These are phyloP conservation scores for Lophius americanus DNA, from an alignment of 2,797 vertebrate species.

Conservation along the genomic window DNA sequence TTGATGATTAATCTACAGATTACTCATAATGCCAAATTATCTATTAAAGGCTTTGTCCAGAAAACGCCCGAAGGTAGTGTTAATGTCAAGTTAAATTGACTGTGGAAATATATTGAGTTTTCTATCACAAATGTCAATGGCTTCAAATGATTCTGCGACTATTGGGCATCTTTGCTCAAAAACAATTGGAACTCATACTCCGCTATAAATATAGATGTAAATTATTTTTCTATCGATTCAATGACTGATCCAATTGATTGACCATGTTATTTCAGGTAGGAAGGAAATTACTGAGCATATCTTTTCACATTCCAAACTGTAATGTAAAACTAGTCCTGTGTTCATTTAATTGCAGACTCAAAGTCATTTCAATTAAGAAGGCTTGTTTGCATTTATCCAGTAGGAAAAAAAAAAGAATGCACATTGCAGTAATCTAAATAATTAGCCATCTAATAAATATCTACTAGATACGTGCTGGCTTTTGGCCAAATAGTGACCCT, in stretches of 20 bases:
- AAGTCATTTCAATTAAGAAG: too few relatives aligned
- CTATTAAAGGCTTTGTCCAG: neutral
- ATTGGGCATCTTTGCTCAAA: neutral
- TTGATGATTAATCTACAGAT: neutral
- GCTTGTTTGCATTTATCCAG: neutral
- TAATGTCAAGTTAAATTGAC: neutral
- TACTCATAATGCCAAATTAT: neutral
- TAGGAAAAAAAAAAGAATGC: neutral
- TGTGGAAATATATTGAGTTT: neutral
- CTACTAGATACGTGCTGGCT: neutral
- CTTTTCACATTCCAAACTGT: neutral
- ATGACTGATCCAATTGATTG: neutral
- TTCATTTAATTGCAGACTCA: neutral
- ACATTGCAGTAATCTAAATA: neutral
- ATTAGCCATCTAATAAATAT: slow-evolving; percentile 6
- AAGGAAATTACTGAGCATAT: neutral
- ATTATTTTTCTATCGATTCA: neutral
- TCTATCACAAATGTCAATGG: neutral
- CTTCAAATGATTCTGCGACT: neutral
- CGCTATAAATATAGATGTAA: neutral
- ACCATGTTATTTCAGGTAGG: neutral
- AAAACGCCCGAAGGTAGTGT: neutral
- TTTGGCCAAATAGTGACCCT: slow-evolving; percentile 18
- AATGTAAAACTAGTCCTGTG: neutral
- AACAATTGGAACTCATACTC: neutral